Conservation (phyloP, 2,888 invertebrate species). For the Apamea crenata region DNA sequence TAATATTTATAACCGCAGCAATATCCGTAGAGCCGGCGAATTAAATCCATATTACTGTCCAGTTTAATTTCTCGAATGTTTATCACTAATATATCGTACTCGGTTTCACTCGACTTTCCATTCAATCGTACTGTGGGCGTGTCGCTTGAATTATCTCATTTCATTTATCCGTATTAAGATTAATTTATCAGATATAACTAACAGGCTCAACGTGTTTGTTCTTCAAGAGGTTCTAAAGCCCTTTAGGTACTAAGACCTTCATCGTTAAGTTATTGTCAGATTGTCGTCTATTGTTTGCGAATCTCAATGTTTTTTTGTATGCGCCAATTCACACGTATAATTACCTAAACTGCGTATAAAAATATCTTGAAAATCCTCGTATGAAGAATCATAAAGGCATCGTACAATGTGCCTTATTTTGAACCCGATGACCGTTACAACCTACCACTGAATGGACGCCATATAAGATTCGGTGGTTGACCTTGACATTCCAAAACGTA, state of each 20-base stretch:
- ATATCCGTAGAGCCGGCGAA: not conserved
- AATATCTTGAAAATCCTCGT: not conserved
- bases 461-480: slow-evolving; percentile 18
- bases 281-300: slow-evolving; percentile 29
- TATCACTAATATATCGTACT: slow-evolving; percentile 48
- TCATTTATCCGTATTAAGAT: slow-evolving; percentile 57
- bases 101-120: slow-evolving; percentile 65
- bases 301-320: slow-evolving; percentile 34
- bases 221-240: not conserved
- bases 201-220: slow-evolving; percentile 34
- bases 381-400: not conserved
- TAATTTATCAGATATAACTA: slow-evolving; percentile 48
- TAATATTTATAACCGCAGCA: slow-evolving; percentile 5
- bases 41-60: slow-evolving; percentile 38
- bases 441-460: slow-evolving; percentile 13
- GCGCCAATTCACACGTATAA: slow-evolving; percentile 36
- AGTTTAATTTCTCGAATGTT: slow-evolving; percentile 42
- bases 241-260: slow-evolving; percentile 12
- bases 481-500: slow-evolving; percentile 57
- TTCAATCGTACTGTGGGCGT: slow-evolving; percentile 56
- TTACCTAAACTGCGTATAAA: not conserved
- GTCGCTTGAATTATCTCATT: slow-evolving; percentile 47
- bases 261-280: slow-evolving; percentile 19
- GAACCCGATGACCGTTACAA: slow-evolving; percentile 36
- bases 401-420: not conserved